Base-by-base conservation (phyloP, 92 coral and sea anemone species). In the Epizoanthus scotinus region DNA sequence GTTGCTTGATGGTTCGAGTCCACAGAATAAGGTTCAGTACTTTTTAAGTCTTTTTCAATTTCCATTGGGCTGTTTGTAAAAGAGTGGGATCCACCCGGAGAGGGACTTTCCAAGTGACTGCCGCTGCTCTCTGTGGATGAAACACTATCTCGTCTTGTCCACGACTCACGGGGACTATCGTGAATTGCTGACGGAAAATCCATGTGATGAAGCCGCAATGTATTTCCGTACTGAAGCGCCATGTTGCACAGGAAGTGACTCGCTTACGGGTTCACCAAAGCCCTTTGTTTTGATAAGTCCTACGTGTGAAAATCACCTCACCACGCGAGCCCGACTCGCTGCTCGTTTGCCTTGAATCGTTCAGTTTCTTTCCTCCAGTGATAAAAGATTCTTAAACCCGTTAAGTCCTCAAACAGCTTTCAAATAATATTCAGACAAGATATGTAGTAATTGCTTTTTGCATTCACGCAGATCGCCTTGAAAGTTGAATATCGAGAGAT, bases 151-250 rank as follows among this genome's bases (percentile, higher is more conserved):
- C 68, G 60, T 15, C 81, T 75, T 0, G n/a, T 52, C 81, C 81
- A 75, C 13, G 52, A 47, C n/a, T 75, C 81, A 6, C 68, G 68
- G 26, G 81, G 54, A 31, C 59, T 75, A 4, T 75, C 81, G 18
- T 59, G 63, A 29, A 75, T 38, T 26, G 81, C 4, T 13, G 81
- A 12, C 5, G 91, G 88, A 61, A 91, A 92, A 72, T 92, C 94
- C 67, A 92, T 87, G 68, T 92, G 97, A 77, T 91, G 85, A 6
- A 92, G 87, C 27, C 97, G 78, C 73, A 88, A 85, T 14, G 97
- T 92, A 53, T 78, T 90, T 22, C 94, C 91, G 81, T 85, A 92
- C 71, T 87, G 97, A 18, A 90, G 85, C 26, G 91, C 84, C 97
- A 92, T 92, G 2, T 18, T 67, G 25, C 54, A 75, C 81, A 75